phyloP scores from a whole-genome alignment of 2,888 invertebrate species.

The Ligdia adustata region DNA sequence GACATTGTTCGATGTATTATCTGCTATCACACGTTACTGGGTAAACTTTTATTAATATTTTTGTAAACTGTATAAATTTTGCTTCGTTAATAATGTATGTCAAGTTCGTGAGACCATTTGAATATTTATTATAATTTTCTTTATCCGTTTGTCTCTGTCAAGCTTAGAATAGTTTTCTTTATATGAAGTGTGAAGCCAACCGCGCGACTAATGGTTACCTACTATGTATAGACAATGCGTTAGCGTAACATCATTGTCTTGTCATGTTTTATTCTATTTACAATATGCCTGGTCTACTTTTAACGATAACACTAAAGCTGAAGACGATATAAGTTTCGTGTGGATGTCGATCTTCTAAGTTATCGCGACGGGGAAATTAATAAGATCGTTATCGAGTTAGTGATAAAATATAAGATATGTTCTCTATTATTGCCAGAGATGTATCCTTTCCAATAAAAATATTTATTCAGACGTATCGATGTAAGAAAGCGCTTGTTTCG shows the following conservation, averaged over 20 bases:
- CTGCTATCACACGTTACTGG: no score
- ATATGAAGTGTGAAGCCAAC: no score
- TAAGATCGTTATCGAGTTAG: conserved; percentile 21
- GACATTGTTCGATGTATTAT: no score
- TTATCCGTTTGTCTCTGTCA: no score
- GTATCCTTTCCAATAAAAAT: conserved; percentile 8
- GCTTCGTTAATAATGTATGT: no score
- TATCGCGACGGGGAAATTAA: no score
- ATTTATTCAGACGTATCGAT: background rate
- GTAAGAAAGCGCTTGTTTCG: conserved; percentile 8
- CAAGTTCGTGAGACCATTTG: no score
- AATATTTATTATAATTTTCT: no score
- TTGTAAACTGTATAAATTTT: no score
- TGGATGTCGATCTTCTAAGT: conserved; percentile 12
- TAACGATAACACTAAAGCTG: conserved; percentile 16
- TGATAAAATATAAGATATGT: conserved; percentile 27
- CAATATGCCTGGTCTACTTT: conserved; percentile 22
- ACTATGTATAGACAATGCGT: background rate
- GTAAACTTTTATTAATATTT: no score
- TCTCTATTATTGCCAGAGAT: conserved; percentile 25
- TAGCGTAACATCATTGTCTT: conserved; percentile 12
- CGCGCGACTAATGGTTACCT: no score
- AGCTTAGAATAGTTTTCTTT: no score
- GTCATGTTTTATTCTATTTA: conserved; percentile 21
- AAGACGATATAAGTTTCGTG: conserved; percentile 1